Conservation (phyloP, 2,113 vertebrate species). For the Scolopax mira region DNA sequence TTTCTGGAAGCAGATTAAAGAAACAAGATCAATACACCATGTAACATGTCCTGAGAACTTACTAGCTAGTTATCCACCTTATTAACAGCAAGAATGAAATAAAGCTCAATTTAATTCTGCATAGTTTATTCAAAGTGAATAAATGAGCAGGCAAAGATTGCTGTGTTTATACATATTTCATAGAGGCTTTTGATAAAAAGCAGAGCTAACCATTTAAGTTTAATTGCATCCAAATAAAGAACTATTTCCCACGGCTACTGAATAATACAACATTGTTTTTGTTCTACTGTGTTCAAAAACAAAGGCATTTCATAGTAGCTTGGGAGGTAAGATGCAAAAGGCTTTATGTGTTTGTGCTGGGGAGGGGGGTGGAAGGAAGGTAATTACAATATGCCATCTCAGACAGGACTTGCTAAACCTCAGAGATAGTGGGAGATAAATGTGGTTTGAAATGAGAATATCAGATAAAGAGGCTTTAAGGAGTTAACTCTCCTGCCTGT, state of each 20-base stretch:
- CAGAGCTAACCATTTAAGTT: conserved; percentile 56
- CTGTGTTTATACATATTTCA: conserved; percentile 64
- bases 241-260: conserved; percentile 55
- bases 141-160: conserved; percentile 41
- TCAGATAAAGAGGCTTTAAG: not conserved
- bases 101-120: conserved; percentile 50
- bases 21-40: conserved; percentile 27
- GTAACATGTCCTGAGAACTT: conserved; percentile 55
- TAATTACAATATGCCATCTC: not conserved
- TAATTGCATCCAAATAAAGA: conserved; percentile 65
- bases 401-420: not conserved
- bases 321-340: conserved; percentile 44
- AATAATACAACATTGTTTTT: conserved; percentile 58
- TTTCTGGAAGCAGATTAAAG: conserved; percentile 45
- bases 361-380: not conserved
- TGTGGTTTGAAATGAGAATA: not conserved
- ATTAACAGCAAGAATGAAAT: conserved; percentile 52
- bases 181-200: conserved; percentile 61
- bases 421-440: not conserved
- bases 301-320: conserved; percentile 46
- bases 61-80: conserved; percentile 51
- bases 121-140: conserved; percentile 62
- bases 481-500: not conserved
- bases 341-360: not conserved
- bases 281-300: conserved; percentile 24